These are phyloP conservation scores for Ctenochaetus hawaiiensis DNA, from an alignment of 2,797 vertebrate genomes.

Conservation along the genomic window DNA sequence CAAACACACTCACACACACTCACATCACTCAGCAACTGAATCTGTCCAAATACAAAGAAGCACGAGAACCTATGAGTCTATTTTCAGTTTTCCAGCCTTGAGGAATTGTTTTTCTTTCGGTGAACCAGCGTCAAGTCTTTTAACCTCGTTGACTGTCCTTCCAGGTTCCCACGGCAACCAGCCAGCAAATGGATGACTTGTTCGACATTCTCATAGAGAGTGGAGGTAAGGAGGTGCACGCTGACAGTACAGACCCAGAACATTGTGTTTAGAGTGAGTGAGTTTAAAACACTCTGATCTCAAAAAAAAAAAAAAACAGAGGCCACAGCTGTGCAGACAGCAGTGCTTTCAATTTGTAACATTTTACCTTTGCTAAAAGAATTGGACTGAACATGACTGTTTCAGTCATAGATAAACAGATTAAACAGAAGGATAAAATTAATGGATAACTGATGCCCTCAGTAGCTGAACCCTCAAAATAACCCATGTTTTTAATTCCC, in stretches of 20 bases:
- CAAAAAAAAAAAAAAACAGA: background rate
- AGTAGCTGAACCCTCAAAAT: no score
- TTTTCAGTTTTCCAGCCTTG: constrained; percentile 27
- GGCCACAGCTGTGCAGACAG: background rate
- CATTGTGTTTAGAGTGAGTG: background rate
- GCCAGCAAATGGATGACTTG: constrained; percentile 99
- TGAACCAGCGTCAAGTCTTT: constrained; percentile 4
- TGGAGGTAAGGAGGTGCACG: constrained; percentile 87
- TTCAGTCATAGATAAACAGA: background rate
- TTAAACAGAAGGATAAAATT: background rate
- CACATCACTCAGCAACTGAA: background rate
- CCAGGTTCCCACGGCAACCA: constrained; percentile 91
- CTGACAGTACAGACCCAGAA: background rate
- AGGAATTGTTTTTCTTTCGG: background rate
- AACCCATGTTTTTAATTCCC: background rate
- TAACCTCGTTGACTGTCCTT: constrained; percentile 54
- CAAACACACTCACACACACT: background rate
- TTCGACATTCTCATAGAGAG: constrained; percentile 99
- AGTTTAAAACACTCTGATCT: background rate
- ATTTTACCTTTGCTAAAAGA: background rate
- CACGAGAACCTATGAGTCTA: background rate
- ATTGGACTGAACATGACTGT: background rate
- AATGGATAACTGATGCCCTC: background rate
- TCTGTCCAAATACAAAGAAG: constrained; percentile 6
- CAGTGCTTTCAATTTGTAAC: background rate